These are phyloP conservation scores for Pocota personata DNA, from an alignment of 2,888 invertebrate genomes.

Conservation along the genomic window DNA sequence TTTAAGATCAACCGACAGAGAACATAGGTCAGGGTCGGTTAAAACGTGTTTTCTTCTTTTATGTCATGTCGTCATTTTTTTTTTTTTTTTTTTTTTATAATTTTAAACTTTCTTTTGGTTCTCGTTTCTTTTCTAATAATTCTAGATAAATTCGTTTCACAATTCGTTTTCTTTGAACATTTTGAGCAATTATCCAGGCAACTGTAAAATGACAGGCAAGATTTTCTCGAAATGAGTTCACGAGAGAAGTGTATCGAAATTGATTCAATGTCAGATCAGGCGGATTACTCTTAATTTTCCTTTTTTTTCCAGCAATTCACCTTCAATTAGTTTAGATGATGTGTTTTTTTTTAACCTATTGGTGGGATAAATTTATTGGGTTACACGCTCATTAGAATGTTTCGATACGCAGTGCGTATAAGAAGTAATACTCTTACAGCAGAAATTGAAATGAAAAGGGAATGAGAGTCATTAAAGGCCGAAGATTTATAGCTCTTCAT, in stretches of 20 bases:
- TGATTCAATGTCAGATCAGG: neutral
- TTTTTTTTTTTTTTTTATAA: neutral
- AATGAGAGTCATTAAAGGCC: neutral
- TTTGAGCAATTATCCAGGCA: neutral
- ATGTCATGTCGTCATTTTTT: neutral
- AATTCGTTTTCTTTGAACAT: neutral
- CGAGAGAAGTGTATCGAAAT: conserved; percentile 14
- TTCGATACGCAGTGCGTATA: neutral
- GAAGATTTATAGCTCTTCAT: too few species aligned
- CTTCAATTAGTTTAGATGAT: conserved; percentile 5
- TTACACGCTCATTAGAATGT: conserved; percentile 8
- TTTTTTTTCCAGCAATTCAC: neutral
- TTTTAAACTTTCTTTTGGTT: neutral
- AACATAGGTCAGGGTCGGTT: conserved; percentile 26
- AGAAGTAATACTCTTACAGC: neutral
- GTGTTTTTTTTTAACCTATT: neutral
- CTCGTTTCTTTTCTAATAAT: neutral
- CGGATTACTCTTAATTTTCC: neutral
- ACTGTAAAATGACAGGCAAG: neutral
- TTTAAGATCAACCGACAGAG: neutral
- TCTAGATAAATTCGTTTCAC: neutral
- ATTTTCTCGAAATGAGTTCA: neutral
- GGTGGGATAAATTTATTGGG: neutral
- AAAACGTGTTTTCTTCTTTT: neutral
- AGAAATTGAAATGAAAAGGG: conserved; percentile 4